These are phyloP conservation scores for Melanogrammus aeglefinus DNA, from an alignment of 2,797 vertebrate genomes.

Conservation along the genomic window DNA sequence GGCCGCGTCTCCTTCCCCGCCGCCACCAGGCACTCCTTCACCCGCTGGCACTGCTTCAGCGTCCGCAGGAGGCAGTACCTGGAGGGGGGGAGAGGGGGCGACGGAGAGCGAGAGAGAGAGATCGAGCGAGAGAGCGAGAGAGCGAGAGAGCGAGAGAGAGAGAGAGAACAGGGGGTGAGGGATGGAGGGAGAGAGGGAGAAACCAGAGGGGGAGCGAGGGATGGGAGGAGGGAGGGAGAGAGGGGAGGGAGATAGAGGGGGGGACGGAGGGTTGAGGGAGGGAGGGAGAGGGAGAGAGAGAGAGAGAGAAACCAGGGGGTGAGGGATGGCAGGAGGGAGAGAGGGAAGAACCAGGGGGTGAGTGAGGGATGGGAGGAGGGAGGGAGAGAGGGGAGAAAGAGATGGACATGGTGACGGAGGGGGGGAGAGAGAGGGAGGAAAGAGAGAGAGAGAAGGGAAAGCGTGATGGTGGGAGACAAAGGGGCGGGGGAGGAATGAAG, in stretches of 20 bases:
- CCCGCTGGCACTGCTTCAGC: conserved; percentile 93
- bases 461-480: no score
- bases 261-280: no score
- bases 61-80: conserved; percentile 97
- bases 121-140: not conserved
- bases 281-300: not conserved
- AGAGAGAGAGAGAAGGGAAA: no score
- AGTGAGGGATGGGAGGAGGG: no score
- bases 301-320: not conserved
- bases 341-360: no score
- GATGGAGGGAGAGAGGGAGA: no score
- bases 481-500: no score
- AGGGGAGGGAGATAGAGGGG: not conserved
- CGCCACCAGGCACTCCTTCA: conserved; percentile 87
- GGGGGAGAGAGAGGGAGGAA: no score
- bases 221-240: not conserved
- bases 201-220: conserved; percentile 65
- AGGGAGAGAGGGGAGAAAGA: not conserved
- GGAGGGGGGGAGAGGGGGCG: not conserved
- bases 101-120: not conserved
- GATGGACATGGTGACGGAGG: not conserved
- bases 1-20: conserved; percentile 91
- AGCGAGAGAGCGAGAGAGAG: no score
- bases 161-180: no score
- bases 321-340: not conserved